Conservation (phyloP, 2,113 vertebrate species). For the Sander vitreus region DNA sequence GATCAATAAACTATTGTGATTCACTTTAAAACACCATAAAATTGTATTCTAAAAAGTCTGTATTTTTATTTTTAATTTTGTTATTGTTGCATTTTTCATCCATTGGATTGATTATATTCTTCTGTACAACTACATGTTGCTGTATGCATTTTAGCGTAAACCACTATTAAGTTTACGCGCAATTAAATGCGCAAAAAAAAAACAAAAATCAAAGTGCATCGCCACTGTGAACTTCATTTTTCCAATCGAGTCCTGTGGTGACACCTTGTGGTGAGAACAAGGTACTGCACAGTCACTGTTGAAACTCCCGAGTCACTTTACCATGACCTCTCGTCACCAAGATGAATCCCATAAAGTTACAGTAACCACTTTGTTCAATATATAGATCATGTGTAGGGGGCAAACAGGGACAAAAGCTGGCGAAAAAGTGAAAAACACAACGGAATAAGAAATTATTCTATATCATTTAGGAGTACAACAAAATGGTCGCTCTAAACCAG, state of each 20-base stretch:
- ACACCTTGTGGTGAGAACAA: not conserved
- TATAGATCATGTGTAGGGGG: not conserved
- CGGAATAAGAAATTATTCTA: fast-evolving
- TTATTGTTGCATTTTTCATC: no score
- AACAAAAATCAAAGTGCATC: not conserved
- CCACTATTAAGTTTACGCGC: no score
- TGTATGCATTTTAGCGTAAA: no score
- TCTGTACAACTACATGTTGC: no score
- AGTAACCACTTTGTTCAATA: no score
- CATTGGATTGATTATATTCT: no score
- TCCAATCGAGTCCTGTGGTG: not conserved
- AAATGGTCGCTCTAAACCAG: slow-evolving; percentile 29
- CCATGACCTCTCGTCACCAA: not conserved
- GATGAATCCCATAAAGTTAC: not conserved
- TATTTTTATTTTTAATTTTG: no score
- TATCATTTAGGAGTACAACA: not conserved
- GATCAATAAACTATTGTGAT: no score
- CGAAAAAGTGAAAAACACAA: fast-evolving
- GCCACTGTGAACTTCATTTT: no score
- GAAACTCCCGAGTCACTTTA: not conserved
- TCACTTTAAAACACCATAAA: no score
- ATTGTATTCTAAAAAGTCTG: no score
- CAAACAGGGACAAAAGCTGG: not conserved
- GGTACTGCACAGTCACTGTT: not conserved
- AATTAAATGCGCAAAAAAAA: not conserved